Evolutionary conservation across 2,113 vertebrate genomes (phyloP), one percentile per base, ranked within the genome.

Genomic region (Pterocles orientalis): DNA sequence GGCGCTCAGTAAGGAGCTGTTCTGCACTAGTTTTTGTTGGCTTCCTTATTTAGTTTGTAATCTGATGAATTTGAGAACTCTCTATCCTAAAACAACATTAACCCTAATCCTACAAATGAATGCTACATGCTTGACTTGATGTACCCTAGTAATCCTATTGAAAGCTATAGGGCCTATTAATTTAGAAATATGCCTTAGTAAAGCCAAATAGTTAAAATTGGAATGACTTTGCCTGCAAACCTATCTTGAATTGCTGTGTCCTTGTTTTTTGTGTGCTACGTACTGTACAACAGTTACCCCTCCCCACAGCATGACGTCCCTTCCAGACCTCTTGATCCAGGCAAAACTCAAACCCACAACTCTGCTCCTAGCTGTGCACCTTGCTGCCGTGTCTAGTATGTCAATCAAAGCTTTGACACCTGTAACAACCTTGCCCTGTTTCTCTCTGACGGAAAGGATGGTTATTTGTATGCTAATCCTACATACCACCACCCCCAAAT

Each of bases 11-110:
- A 71, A 91, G n/a, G 34, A 85, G 14, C 43, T 86, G 43, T 64
- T 83, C 45, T 91, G 24, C 36, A 31, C 31, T 54, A 34, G 53
- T 43, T 86, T 90, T 84, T 91, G 33, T 56, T 86, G 64, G 31
- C 39, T 84, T 86, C 29, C 45, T 93, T 71, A 14, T 64, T 92
- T 95, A 84, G 83, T 93, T 88, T 97, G 76, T 83, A 78, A 92
- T 75, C 48, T 41, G 60, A 86, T 86, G 82, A 4, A 14, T 69
- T 92, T 90, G 81, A 93, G 69, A 93, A 68, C 60, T 34, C 10
- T 62, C 78, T 60, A 14, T 31, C 73, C 65, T 81, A 77, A 92
- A 94, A 66, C 48, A 83, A 78, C 43, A 28, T 88, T 88, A 71
- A 92, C 75, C 19, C 43, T 70, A 90, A 90, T 92, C 68, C 80